Evolutionary conservation across 2,113 vertebrate species (phyloP).

Genomic region (Pterocles orientalis): DNA sequence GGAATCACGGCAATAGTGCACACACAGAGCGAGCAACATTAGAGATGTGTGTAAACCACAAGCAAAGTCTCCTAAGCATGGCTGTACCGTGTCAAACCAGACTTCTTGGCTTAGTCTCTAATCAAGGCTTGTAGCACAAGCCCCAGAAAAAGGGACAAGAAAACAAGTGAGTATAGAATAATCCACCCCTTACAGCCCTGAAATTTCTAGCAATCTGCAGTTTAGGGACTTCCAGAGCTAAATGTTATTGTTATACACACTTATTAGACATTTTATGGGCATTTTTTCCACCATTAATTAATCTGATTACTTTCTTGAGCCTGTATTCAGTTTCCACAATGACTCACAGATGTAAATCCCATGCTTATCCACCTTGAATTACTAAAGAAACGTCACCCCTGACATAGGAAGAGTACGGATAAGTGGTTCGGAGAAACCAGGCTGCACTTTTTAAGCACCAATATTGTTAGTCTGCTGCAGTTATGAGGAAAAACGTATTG

Average conservation of each 20-base stretch:
- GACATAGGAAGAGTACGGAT: not conserved
- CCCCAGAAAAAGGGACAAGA: not conserved
- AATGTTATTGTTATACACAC: not conserved
- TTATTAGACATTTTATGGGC: not conserved
- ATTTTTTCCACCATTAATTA: not conserved
- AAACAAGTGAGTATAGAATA: not conserved
- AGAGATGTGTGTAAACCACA: not conserved
- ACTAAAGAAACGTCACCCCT: not conserved
- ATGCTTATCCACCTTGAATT: not conserved
- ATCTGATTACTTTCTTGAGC: not conserved
- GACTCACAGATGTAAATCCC: not conserved
- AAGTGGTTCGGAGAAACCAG: not conserved
- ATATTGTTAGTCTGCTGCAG: not conserved
- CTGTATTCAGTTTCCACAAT: not conserved
- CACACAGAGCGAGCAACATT: not conserved
- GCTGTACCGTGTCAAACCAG: not conserved
- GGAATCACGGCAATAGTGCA: not conserved
- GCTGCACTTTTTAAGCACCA: not conserved
- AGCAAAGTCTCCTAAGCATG: not conserved
- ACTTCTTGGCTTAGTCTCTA: not conserved
- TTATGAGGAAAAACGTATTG: not conserved
- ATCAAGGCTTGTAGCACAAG: not conserved
- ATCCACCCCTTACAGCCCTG: not conserved
- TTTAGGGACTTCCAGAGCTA: not conserved
- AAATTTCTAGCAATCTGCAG: not conserved